Evolutionary conservation across 2,113 vertebrate species (phyloP).

Genomic region (Microtus oregoni): DNA sequence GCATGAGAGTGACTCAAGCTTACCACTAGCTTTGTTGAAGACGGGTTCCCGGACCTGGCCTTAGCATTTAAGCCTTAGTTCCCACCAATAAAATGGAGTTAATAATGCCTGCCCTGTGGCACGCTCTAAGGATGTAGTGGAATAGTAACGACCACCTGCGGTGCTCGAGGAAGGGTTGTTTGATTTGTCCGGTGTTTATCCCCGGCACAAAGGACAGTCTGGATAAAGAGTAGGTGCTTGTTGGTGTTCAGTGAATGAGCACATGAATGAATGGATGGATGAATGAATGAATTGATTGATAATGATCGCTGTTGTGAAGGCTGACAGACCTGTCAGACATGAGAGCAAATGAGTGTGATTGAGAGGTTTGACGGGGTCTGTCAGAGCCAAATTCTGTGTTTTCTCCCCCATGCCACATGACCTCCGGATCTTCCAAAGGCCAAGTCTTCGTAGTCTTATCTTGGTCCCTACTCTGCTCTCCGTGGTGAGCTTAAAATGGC

Average conservation of each 20-base stretch:
- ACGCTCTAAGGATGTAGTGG: neutral
- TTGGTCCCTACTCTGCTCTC: neutral
- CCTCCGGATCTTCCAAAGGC: conserved; percentile 24
- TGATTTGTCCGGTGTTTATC: neutral
- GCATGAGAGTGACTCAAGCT: neutral
- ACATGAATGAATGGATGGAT: neutral
- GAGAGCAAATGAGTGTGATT: conserved; percentile 15
- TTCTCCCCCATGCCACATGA: neutral
- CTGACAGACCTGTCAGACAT: neutral
- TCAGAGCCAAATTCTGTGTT: conserved; percentile 14
- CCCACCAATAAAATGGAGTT: neutral
- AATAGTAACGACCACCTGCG: neutral
- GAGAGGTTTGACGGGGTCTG: conserved; percentile 18
- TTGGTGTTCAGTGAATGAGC: neutral
- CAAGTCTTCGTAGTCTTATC: neutral
- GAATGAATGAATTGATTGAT: neutral
- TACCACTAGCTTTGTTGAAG: neutral
- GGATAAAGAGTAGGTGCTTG: neutral
- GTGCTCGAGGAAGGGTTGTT: neutral
- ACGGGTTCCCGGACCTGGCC: neutral
- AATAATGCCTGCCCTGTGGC: neutral
- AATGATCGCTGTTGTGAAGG: neutral
- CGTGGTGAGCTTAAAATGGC: neutral
- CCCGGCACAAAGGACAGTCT: neutral
- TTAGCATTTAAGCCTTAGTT: neutral